These are phyloP conservation scores for Sinocyclocheilus anshuiensis DNA, from an alignment of 2,113 vertebrate species.

Conservation along the genomic window DNA sequence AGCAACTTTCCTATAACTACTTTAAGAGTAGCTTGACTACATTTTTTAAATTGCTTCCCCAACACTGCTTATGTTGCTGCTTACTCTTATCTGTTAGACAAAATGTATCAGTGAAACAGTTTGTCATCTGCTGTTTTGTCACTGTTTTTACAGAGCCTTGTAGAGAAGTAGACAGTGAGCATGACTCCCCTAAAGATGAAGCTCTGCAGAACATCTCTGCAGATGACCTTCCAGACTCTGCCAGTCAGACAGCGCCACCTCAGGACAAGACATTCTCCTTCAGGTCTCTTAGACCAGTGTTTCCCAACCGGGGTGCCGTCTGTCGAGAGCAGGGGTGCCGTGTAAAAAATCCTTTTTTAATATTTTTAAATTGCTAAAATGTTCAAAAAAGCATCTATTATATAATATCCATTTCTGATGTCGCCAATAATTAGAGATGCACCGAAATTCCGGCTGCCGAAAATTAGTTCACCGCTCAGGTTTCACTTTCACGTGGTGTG, in stretches of 20 bases:
- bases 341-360: too few relatives aligned
- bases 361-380: too few relatives aligned
- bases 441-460: too few relatives aligned
- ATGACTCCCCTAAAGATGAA: slow-evolving; percentile 89
- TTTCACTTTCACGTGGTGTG: too few relatives aligned
- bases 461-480: too few relatives aligned
- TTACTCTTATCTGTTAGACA: not conserved
- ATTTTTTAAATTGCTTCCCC: too few relatives aligned
- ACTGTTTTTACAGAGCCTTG: slow-evolving; percentile 76
- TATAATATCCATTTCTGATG: too few relatives aligned
- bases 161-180: slow-evolving; percentile 81
- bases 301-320: too few relatives aligned
- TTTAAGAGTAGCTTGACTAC: too few relatives aligned
- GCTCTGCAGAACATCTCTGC: slow-evolving; percentile 90
- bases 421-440: too few relatives aligned
- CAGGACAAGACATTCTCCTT: slow-evolving; percentile 93
- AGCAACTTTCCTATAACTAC: not conserved
- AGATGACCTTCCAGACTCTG: slow-evolving; percentile 94
- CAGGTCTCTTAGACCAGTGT: slow-evolving; percentile 72
- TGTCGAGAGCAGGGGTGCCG: too few relatives aligned
- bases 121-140: not conserved
- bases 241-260: slow-evolving; percentile 94
- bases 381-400: too few relatives aligned
- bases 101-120: not conserved
- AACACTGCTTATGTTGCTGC: not conserved